Percentiles rank a stretch among this genome's conserved stretches.
Evolutionary conservation across 2,888 invertebrate genomes (phyloP).

Genomic region (Trichogramma evanescens): DNA sequence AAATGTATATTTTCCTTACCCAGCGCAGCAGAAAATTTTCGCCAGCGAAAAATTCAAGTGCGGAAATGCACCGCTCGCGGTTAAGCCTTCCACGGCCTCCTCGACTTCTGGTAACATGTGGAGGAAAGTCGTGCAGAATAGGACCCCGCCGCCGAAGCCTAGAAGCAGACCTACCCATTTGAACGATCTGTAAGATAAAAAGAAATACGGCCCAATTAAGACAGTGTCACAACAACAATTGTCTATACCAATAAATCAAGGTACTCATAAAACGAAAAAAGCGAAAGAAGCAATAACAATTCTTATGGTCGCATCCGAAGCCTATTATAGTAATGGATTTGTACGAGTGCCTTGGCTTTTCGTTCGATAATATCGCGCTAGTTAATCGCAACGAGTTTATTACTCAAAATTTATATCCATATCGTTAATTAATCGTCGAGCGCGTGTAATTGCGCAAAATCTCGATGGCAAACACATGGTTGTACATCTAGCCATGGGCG

Average conservation of each 20-base stretch:
- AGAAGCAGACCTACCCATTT: constrained; percentile 57
- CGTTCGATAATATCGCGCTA: no score
- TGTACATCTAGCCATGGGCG: no score
- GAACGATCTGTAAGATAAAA: constrained; percentile 31
- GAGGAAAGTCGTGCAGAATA: constrained; percentile 73
- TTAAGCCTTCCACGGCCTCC: constrained; percentile 58
- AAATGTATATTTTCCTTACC: constrained; percentile 29
- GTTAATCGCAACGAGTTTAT: no score
- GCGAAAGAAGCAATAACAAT: background rate
- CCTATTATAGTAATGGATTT: no score
- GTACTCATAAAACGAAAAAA: background rate
- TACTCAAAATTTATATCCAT: no score
- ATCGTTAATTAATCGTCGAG: no score
- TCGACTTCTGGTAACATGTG: constrained; percentile 75
- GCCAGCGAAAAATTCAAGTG: constrained; percentile 56
- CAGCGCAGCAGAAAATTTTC: constrained; percentile 62
- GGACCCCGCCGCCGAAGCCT: constrained; percentile 79
- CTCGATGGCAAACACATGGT: no score
- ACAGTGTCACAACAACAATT: background rate
- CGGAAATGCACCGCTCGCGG: constrained; percentile 47
- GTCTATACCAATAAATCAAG: background rate
- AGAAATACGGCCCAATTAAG: background rate
- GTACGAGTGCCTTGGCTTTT: no score
- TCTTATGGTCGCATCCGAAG: no score
- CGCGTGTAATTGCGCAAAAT: no score